Percentiles rank a stretch among this genome's conserved stretches.
These are phyloP conservation scores for Agonopterix heracliana DNA, from an alignment of 2,888 invertebrate genomes.

Conservation along the genomic window DNA sequence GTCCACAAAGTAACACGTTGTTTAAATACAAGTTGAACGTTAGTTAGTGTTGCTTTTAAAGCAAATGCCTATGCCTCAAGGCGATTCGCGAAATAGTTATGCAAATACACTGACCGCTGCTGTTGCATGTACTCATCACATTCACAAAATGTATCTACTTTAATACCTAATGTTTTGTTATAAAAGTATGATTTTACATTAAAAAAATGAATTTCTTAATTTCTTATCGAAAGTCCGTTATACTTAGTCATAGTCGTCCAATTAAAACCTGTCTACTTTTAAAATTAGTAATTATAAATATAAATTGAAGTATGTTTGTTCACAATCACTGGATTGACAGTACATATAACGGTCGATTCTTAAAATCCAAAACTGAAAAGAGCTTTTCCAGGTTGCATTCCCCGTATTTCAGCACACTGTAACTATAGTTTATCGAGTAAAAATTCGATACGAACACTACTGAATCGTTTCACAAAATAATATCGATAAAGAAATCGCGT, in stretches of 20 bases:
- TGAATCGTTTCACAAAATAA: no score
- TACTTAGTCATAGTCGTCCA: no score
- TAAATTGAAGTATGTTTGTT: no score
- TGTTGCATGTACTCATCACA: constrained; percentile 29
- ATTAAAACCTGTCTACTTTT: no score
- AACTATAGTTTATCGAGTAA: no score
- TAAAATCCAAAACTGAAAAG: neutral
- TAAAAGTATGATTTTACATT: neutral
- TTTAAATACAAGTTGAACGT: constrained; percentile 14
- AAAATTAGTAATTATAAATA: no score
- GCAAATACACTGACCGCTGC: constrained; percentile 37
- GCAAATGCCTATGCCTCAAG: constrained; percentile 33
- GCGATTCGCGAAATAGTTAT: constrained; percentile 56
- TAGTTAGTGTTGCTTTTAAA: constrained; percentile 19
- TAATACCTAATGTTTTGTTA: neutral
- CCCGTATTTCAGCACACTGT: no score
- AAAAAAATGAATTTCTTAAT: no score
- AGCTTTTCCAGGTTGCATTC: neutral
- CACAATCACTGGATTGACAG: no score
- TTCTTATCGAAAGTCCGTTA: no score
- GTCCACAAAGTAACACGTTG: constrained; percentile 17
- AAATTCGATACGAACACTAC: no score
- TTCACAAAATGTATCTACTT: neutral
- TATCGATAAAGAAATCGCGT: neutral
- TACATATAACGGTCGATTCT: neutral